phyloP scores from a whole-genome alignment of 2,888 invertebrate genomes.

The Scaeva pyrastri region DNA sequence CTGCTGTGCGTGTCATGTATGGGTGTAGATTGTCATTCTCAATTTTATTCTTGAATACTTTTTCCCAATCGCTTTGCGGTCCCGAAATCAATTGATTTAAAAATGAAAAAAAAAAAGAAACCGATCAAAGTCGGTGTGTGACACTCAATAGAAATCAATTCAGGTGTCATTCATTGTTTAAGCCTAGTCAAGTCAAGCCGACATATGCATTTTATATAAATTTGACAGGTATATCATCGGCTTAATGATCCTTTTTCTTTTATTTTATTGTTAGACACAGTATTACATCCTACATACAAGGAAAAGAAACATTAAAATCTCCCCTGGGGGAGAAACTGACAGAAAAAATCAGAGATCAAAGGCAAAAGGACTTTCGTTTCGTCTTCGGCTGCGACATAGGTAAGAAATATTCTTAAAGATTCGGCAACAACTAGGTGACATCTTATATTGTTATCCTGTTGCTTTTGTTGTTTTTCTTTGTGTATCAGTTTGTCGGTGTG shows the following conservation, averaged over 20 bases:
- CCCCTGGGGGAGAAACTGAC: slow-evolving; percentile 39
- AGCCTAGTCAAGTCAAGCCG: slow-evolving; percentile 14
- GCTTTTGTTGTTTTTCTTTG: slow-evolving; percentile 27
- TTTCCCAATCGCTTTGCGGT: slow-evolving; percentile 63
- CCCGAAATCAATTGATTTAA: slow-evolving; percentile 68
- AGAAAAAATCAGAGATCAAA: slow-evolving; percentile 54
- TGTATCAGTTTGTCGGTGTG: slow-evolving; percentile 22
- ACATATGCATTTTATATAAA: slow-evolving; percentile 23
- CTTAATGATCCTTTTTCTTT: slow-evolving; percentile 60
- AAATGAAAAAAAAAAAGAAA: slow-evolving; percentile 40
- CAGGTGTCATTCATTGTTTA: slow-evolving; percentile 37
- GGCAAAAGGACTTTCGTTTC: slow-evolving; percentile 8
- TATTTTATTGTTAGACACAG: slow-evolving; percentile 29
- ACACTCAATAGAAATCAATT: slow-evolving; percentile 38
- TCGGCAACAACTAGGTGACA: slow-evolving; percentile 67
- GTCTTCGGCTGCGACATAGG: neutral
- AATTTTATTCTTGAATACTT: slow-evolving; percentile 15
- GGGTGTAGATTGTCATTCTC: slow-evolving; percentile 52
- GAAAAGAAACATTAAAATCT: slow-evolving; percentile 52
- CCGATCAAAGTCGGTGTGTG: slow-evolving; percentile 70
- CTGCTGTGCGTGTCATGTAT: neutral
- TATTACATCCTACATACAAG: slow-evolving; percentile 42
- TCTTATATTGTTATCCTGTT: slow-evolving; percentile 57
- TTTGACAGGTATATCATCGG: slow-evolving; percentile 74
- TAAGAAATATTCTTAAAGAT: slow-evolving; percentile 22